Evolutionary conservation across 2,888 invertebrate species (phyloP), one percentile per base, ranked within the genome.

Genomic region (Caenorhabditis japonica): DNA sequence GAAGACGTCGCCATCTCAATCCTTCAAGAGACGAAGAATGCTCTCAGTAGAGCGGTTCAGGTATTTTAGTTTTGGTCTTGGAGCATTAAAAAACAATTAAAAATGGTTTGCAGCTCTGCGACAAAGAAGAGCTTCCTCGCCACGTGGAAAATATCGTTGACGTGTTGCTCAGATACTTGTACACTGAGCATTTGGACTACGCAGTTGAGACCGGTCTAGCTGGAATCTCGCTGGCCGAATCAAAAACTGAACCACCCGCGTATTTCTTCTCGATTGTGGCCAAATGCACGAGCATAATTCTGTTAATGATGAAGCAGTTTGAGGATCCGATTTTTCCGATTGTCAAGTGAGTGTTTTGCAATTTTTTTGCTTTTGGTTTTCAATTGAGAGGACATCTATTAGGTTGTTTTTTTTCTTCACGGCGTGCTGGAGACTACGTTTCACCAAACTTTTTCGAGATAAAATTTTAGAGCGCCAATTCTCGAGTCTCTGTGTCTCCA

Each of bases 101-200:
- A 0, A 5, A 38, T 5, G 19, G 38, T 62, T 77, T 78, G 58
- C 87, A 92, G 92, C 89, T 97, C 2, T 96, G 95, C 3, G 92
- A 92, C 64, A 90, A 92, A 1, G 91, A 92, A 53, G 95, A 96
- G 39, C 38, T 70, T n/a, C 72, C 77, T 88, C 93, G 33, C 91
- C 94, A 0, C 4, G 94, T 95, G 83, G 81, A 84, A 58, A 88
- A 59, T 78, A 91, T 97, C 15, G 91, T 95, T 69, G 95, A 96
- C 76, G 92, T 93, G 44, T 88, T 96, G 55, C 90, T 95, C 25
- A 93, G 94, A 77, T 93, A 93, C 85, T 89, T 99, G 17, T 91
- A 95, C 83, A 91, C 92, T 1, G 96, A 99, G 83, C 97, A 97
- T 88, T 93, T 97, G 0, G 95, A 96, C 88, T 99, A 99, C 88